A percentile compares a stretch with the other conserved stretches of the same genome.
These are phyloP conservation scores for Pachycephus smyrnensis DNA, from an alignment of 2,888 invertebrate genomes.

Conservation along the genomic window DNA sequence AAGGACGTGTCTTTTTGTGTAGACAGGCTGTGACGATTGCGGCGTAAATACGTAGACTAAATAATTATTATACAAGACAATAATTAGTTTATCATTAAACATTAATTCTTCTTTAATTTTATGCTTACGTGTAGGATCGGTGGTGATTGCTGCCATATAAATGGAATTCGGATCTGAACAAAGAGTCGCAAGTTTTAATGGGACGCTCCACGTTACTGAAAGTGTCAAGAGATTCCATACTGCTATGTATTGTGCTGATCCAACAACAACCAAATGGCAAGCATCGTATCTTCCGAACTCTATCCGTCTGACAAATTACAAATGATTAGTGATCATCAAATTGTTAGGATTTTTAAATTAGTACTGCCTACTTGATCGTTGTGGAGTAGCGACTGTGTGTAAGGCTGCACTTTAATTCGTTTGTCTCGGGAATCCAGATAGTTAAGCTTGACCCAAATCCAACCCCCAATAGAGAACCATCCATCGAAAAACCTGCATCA, in stretches of 20 bases:
- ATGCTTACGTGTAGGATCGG: constrained; percentile 74
- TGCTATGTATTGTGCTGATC: constrained; percentile 72
- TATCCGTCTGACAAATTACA: constrained; percentile 63
- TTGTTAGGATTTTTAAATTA: neutral
- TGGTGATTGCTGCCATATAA: constrained; percentile 77
- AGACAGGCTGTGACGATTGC: constrained; percentile 70
- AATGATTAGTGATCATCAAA: neutral
- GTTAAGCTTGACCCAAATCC: constrained; percentile 77
- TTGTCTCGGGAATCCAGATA: constrained; percentile 75
- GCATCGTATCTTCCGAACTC: constrained; percentile 73
- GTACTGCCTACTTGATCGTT: constrained; percentile 61
- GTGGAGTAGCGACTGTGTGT: constrained; percentile 63
- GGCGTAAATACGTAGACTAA: constrained; percentile 77
- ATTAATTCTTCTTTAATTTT: constrained; percentile 1
- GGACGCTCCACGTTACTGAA: constrained; percentile 78
- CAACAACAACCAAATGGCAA: constrained; percentile 72
- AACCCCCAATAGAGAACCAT: constrained; percentile 82
- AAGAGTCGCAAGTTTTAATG: constrained; percentile 68
- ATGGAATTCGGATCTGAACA: constrained; percentile 74
- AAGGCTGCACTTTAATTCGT: constrained; percentile 72
- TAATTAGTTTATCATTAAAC: neutral
- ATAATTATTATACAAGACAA: constrained; percentile 31
- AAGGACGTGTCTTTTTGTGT: constrained; percentile 68
- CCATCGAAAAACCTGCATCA: constrained; percentile 76
- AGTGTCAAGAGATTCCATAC: constrained; percentile 81